phyloP scores from a whole-genome alignment of 2,888 invertebrate species.

The Tuta absoluta region DNA sequence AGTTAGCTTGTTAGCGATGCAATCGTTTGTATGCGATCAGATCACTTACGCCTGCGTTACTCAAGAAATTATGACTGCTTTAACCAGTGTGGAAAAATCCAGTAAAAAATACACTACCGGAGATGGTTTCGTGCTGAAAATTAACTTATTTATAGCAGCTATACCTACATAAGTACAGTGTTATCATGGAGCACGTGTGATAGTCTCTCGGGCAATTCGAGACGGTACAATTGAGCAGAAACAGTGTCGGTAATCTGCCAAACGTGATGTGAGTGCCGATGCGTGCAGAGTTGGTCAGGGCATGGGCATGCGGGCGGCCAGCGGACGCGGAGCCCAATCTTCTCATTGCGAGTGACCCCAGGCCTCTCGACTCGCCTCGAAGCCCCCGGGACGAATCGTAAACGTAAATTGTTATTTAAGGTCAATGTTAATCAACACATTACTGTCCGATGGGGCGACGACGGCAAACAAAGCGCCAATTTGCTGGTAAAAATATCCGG shows the following conservation, averaged over 20 bases:
- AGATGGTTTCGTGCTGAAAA: neutral
- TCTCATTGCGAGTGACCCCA: slow-evolving; percentile 66
- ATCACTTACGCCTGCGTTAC: neutral
- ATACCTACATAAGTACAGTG: neutral
- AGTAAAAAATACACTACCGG: neutral
- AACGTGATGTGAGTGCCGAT: slow-evolving; percentile 16
- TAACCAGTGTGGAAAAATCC: neutral
- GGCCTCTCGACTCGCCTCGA: slow-evolving; percentile 41
- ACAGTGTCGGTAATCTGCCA: neutral
- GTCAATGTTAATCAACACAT: slow-evolving; percentile 59
- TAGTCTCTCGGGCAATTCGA: neutral
- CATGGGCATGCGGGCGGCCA: slow-evolving; percentile 33
- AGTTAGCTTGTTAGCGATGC: neutral
- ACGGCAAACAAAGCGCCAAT: slow-evolving; percentile 23
- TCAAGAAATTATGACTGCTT: neutral
- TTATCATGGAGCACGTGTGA: neutral
- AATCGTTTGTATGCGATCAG: neutral
- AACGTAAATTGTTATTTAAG: slow-evolving; percentile 68
- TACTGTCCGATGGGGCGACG: slow-evolving; percentile 28
- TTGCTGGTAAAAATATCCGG: slow-evolving; percentile 25
- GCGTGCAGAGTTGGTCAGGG: too few relatives aligned
- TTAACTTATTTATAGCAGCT: neutral
- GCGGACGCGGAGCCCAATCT: slow-evolving; percentile 65
- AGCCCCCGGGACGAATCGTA: slow-evolving; percentile 55
- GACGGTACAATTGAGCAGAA: neutral